Evolutionary conservation across 2,888 invertebrate species (phyloP).

Genomic region (Parochlus steinenii): DNA sequence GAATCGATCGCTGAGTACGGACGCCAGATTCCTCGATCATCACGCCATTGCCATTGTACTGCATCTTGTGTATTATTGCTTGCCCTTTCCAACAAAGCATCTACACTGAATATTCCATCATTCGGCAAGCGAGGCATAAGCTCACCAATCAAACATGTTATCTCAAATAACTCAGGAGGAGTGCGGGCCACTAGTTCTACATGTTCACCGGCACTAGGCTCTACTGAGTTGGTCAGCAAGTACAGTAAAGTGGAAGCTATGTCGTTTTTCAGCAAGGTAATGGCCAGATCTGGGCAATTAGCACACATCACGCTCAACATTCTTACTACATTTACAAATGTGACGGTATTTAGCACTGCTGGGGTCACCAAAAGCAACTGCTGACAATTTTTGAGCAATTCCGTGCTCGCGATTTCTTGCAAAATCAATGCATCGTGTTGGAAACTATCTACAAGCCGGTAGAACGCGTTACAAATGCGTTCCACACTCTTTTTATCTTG

Average conservation of each 20-base stretch:
- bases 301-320: conserved; percentile 94
- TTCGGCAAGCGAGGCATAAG: conserved; percentile 90
- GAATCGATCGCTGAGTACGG: conserved; percentile 88
- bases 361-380: conserved; percentile 85
- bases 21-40: conserved; percentile 86
- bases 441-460: conserved; percentile 90
- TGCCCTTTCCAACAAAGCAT: conserved; percentile 66
- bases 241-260: conserved; percentile 91
- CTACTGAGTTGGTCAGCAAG: conserved; percentile 77
- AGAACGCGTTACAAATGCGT: conserved; percentile 91
- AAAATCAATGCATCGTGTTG: conserved; percentile 79
- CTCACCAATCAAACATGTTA: conserved; percentile 92
- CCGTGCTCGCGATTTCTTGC: conserved; percentile 86
- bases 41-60: conserved; percentile 94
- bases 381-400: conserved; percentile 81
- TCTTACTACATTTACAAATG: conserved; percentile 90
- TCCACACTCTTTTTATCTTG: conserved; percentile 98
- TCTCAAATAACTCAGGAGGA: conserved; percentile 93
- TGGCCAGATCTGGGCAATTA: conserved; percentile 86
- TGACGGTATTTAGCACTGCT: conserved; percentile 84
- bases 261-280: conserved; percentile 80
- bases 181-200: conserved; percentile 79
- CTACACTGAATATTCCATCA: conserved; percentile 91
- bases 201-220: conserved; percentile 38
- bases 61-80: conserved; percentile 51